phyloP scores from a whole-genome alignment of 2,888 invertebrate genomes.

The Fissipunctia ypsillon region DNA sequence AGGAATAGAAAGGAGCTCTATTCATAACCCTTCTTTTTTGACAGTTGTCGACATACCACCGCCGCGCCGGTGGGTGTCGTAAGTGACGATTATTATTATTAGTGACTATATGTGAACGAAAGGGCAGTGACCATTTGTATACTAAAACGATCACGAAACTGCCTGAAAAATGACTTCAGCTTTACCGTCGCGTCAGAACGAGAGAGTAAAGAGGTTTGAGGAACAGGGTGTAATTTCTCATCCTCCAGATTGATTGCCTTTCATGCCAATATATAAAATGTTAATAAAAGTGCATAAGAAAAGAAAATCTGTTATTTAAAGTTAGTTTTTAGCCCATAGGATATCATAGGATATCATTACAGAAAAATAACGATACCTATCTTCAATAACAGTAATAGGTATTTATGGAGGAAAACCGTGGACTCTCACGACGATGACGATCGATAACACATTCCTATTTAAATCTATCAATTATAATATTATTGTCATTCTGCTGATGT shows the following conservation, averaged over 20 bases:
- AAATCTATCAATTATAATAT: slow-evolving; percentile 38
- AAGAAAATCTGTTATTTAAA: not conserved
- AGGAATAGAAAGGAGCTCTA: slow-evolving; percentile 42
- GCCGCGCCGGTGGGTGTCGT: slow-evolving; percentile 40
- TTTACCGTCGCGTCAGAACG: not conserved
- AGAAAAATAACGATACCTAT: not conserved
- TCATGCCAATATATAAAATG: not conserved
- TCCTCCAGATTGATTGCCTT: not conserved
- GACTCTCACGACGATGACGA: slow-evolving; percentile 10
- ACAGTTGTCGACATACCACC: slow-evolving; percentile 43
- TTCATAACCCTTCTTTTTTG: slow-evolving; percentile 49
- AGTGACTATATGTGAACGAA: slow-evolving; percentile 34
- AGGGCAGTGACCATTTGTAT: slow-evolving; percentile 37
- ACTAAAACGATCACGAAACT: not conserved
- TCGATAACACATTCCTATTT: slow-evolving; percentile 33
- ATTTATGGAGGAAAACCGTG: slow-evolving; percentile 30
- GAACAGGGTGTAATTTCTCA: no score
- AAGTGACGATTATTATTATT: slow-evolving; percentile 32
- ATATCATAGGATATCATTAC: no score
- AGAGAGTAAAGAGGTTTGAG: no score
- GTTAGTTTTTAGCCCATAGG: not conserved
- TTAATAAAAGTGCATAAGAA: not conserved
- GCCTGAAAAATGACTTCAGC: not conserved
- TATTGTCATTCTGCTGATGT: slow-evolving; percentile 35
- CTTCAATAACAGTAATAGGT: not conserved